phyloP scores from a whole-genome alignment of 2,797 vertebrate species.

The Paedocypris micromegethes region DNA sequence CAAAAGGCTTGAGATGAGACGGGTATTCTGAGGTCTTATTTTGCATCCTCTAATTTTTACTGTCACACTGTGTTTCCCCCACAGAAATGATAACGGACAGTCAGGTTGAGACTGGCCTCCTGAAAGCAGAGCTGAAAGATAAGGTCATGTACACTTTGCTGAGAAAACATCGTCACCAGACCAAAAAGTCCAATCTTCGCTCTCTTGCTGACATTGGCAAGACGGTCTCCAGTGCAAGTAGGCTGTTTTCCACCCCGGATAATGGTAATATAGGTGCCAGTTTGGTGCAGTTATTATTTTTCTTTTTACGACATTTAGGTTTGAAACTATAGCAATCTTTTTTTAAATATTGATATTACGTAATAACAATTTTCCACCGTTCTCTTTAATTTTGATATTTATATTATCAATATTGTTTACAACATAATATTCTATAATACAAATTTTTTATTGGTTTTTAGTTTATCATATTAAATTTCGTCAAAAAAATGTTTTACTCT shows the following conservation, averaged over 20 bases:
- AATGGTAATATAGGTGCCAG: slow-evolving; percentile 88
- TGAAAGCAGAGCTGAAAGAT: slow-evolving; percentile 89
- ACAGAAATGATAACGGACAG: slow-evolving; percentile 90
- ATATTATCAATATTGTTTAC: no score
- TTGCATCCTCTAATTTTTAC: slow-evolving; percentile 6
- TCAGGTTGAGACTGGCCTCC: slow-evolving; percentile 86
- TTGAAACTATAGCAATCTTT: no score
- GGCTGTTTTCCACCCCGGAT: slow-evolving; percentile 95
- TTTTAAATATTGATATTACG: no score
- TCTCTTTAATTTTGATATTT: no score
- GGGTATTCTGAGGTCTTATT: not conserved
- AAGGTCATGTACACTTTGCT: slow-evolving; percentile 94
- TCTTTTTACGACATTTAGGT: not conserved
- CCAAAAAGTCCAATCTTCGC: slow-evolving; percentile 97
- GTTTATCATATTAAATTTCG: no score
- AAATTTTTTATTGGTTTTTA: no score
- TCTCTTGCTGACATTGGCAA: slow-evolving; percentile 95
- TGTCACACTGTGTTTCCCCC: not conserved
- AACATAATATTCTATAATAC: no score
- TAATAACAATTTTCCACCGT: no score
- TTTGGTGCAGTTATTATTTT: slow-evolving; percentile 69
- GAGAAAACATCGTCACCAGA: slow-evolving; percentile 93
- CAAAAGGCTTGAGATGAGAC: not conserved
- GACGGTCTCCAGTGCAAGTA: slow-evolving; percentile 99
- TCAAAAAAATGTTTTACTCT: no score